A percentile compares a stretch with the other conserved stretches of the same genome.
These are phyloP conservation scores for Zosterops lateralis DNA, from an alignment of 2,113 vertebrate genomes.

Conservation along the genomic window DNA sequence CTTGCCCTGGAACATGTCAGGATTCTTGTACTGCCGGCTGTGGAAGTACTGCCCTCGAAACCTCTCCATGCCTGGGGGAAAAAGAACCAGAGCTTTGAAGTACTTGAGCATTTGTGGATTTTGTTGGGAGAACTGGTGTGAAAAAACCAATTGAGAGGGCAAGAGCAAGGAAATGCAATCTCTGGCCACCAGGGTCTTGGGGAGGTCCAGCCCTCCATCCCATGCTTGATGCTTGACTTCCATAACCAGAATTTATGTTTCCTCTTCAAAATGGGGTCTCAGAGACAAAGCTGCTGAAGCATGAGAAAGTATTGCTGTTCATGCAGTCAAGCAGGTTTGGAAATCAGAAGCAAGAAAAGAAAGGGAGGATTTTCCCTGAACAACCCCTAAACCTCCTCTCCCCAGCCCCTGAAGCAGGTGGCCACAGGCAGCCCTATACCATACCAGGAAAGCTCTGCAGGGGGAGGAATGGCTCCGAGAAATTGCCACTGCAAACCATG, in stretches of 20 bases:
- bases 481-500: constrained; percentile 83
- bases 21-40: constrained; percentile 85
- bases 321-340: neutral
- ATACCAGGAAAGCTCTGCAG: constrained; percentile 80
- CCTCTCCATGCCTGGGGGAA: constrained; percentile 74
- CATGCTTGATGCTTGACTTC: too few relatives aligned
- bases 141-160: neutral
- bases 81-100: neutral
- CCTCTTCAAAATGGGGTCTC: neutral
- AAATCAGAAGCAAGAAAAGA: neutral
- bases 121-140: neutral
- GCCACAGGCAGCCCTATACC: accelerated
- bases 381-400: neutral
- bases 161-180: neutral
- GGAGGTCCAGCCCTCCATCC: neutral
- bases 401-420: neutral
- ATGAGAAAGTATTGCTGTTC: accelerated
- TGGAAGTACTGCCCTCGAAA: constrained; percentile 82
- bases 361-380: neutral
- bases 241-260: neutral
- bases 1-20: constrained; percentile 77
- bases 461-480: constrained; percentile 71
- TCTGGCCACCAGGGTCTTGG: accelerated
- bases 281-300: neutral
- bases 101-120: neutral